These are phyloP conservation scores for Ceratotherium simum DNA, from an alignment of 2,113 vertebrate species.

Conservation along the genomic window DNA sequence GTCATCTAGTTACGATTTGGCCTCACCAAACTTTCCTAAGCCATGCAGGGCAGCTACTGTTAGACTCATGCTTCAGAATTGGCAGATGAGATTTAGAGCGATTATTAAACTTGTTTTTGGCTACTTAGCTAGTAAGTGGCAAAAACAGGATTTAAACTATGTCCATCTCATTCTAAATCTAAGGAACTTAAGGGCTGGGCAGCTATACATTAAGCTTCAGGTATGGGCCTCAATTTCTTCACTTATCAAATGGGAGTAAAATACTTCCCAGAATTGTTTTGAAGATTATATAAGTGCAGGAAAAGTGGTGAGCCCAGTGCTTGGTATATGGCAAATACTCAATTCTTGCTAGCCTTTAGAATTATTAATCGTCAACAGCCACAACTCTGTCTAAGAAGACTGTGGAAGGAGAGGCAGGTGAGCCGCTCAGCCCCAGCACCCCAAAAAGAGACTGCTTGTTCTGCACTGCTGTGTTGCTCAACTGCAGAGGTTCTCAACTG, in stretches of 20 bases:
- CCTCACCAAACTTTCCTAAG: not conserved
- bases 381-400: not conserved
- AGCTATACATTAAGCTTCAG: not conserved
- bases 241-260: not conserved
- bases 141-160: not conserved
- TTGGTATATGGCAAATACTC: not conserved
- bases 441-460: not conserved
- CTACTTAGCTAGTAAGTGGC: not conserved
- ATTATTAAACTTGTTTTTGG: not conserved
- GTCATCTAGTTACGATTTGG: not conserved
- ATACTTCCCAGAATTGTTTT: not conserved
- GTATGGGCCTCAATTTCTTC: not conserved
- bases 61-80: not conserved
- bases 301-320: not conserved
- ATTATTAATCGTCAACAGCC: not conserved
- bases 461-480: not conserved
- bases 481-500: rapidly evolving
- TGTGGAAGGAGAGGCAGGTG: not conserved
- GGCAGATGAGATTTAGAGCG: not conserved
- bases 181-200: not conserved
- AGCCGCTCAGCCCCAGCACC: not conserved
- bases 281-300: not conserved
- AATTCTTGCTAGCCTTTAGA: not conserved
- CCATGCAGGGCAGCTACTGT: not conserved
- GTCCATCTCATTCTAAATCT: not conserved